Evolutionary conservation across 2,888 invertebrate genomes (phyloP), one percentile per base, ranked within the genome.

Genomic region (Dicyrtomina minuta): DNA sequence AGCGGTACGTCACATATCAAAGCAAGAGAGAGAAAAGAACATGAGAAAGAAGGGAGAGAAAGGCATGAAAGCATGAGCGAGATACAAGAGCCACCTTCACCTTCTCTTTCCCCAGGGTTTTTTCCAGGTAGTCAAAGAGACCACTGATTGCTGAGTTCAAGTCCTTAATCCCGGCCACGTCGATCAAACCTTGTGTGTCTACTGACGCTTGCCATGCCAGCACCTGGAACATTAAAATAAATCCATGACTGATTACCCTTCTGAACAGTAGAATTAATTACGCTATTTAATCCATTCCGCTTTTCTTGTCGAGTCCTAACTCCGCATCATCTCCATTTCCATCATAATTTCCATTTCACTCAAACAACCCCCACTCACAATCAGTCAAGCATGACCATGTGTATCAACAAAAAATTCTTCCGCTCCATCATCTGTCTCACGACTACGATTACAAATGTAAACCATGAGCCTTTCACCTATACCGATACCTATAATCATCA

Each of bases 101-200:
- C 73, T 87, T 85, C 33, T 87, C 87, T 46, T 84, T 83, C 0
- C 89, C 89, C 58, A 91, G 83, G 61, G 89, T 88, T 1, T 85
- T 85, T 81, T 89, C 89, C 33, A 89, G 83, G 71, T 87, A 87
- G 66, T 90, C 87, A 70, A 93, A 83, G 81, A 90, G 87, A 68
- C 84, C 82, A 73, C 85, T 84, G 73, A 90, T 84, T 80, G 90
- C 90, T 39, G 88, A 86, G 56, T 84, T 82, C 24, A 87, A 83
- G 75, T 85, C 83, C 0, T 84, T 85, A 75, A 85, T 84, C 49
- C 86, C 84, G 41, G 84, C 83, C 55, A 87, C 84, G 56, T 85
- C 83, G 71, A 86, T 84, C 67, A 85, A 84, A 70, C 85, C 84
- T 74, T 86, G 85, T 8, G 84, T 85, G 81, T 87, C 84, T 85